Base-by-base conservation (phyloP, 2,113 vertebrate species). In the Aphelocoma coerulescens region DNA sequence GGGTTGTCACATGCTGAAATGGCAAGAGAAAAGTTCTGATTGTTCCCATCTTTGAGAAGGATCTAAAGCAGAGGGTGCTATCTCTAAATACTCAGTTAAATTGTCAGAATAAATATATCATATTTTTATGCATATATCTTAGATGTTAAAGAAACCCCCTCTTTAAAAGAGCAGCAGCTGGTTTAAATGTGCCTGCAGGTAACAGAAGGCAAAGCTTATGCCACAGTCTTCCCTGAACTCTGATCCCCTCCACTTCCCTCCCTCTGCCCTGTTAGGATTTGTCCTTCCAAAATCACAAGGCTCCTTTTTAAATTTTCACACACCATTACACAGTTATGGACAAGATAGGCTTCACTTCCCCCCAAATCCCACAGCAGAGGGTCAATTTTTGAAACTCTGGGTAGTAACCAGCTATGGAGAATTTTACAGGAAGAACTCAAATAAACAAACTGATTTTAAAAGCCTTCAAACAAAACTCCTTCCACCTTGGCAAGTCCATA, bases 391-490 rank as follows among this genome's bases (percentile, higher is more conserved):
- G 35, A 85, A 71, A 63, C 8, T 51, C 33, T 20, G 32, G 16
- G 10, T 32, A 76, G 74, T 81, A 62, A 62, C 30, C 32, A 91
- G 30, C 21, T 11, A 88, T 59, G 44, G 19, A 88, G 75, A 69
- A 79, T 75, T 83, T 85, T 52, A 74, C 77, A 89, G 41, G 43
- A 76, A 74, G 86, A 87, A 68, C 9, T 35, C 58, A 52, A 43
- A 85, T 77, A 30, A 76, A 94, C 44, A 33, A 98, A 96, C 89
- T 89, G 55, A 96, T 96, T 96, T 97, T 97, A 80, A 98, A 97
- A 57, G 89, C 78, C 57, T 94, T 75, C 11, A 98, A 98, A 98
- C 21, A 46, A 19, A 81, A 95, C 94, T 77, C 92, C 96, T 92
- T 96, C 93, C 30, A 32, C 80, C 66, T 98, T 96, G 6, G 19